These are phyloP conservation scores for Herpetotheres cachinnans DNA, from an alignment of 2,113 vertebrate genomes.

Conservation along the genomic window DNA sequence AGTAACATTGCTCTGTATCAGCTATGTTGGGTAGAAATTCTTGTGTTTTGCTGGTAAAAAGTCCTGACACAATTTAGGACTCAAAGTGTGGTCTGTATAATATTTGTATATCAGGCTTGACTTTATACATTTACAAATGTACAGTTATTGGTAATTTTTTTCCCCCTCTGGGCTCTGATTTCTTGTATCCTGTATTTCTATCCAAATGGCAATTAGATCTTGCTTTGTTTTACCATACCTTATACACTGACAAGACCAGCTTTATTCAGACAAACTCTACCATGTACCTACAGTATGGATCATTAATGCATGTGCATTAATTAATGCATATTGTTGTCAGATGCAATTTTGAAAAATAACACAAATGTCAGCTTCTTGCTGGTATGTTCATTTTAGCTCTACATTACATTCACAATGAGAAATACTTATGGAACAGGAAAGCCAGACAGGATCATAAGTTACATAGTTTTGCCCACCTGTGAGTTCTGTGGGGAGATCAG, in stretches of 20 bases:
- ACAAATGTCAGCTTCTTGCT: background rate
- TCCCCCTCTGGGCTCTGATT: background rate
- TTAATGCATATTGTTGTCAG: background rate
- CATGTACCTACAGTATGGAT: background rate
- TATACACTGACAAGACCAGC: background rate
- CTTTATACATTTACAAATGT: background rate
- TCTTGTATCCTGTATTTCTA: background rate
- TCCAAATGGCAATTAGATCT: background rate
- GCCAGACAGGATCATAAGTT: background rate
- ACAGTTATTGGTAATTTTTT: background rate
- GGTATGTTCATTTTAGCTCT: background rate
- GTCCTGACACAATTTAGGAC: background rate
- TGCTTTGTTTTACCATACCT: background rate
- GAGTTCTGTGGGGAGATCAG: background rate
- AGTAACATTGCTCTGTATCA: background rate
- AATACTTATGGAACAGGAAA: background rate
- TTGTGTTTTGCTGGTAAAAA: background rate
- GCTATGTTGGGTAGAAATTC: background rate
- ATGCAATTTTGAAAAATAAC: background rate
- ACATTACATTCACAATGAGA: background rate
- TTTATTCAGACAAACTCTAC: background rate
- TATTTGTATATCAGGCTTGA: background rate
- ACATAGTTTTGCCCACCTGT: background rate
- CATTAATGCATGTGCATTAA: background rate
- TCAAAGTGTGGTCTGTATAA: background rate